Evolutionary conservation across 1,140 invertebrate species (phyloP).

Genomic region (Helicoverpa armigera): DNA sequence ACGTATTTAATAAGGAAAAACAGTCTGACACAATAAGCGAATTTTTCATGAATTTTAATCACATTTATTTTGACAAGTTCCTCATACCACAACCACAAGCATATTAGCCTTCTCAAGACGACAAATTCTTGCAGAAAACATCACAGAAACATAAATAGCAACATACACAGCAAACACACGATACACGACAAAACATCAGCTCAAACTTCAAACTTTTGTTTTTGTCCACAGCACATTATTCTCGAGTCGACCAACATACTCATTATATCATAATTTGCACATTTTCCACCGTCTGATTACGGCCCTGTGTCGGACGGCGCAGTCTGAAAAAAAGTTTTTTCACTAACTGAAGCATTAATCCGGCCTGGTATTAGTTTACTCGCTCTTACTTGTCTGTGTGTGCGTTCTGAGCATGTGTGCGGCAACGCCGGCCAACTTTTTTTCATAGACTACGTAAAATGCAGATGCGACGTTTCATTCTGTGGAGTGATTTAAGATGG

Average conservation of each 20-base stretch:
- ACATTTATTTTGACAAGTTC: no score
- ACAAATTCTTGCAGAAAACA: no score
- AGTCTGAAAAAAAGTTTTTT: slow-evolving; percentile 86
- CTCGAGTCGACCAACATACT: not conserved
- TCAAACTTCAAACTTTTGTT: not conserved
- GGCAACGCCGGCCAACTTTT: slow-evolving; percentile 77
- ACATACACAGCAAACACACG: not conserved
- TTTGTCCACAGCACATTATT: not conserved
- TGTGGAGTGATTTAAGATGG: slow-evolving; percentile 1
- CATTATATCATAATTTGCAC: slow-evolving; percentile 42
- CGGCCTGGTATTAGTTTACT: slow-evolving; percentile 86
- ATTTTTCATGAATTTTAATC: no score
- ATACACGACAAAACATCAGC: not conserved
- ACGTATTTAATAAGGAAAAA: no score
- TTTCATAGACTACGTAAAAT: slow-evolving; percentile 76
- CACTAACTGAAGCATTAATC: slow-evolving; percentile 87
- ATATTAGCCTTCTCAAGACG: no score
- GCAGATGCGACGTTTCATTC: slow-evolving; percentile 63
- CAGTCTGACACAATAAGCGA: no score
- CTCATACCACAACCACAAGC: no score
- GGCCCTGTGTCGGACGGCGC: slow-evolving; percentile 82
- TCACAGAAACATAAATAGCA: no score
- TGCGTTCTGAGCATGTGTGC: slow-evolving; percentile 73
- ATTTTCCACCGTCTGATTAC: slow-evolving; percentile 61
- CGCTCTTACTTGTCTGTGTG: slow-evolving; percentile 78